A percentile compares a stretch with the other conserved stretches of the same genome.
phyloP scores from a whole-genome alignment of 2,888 invertebrate genomes.

The Ernsta delagoae region DNA sequence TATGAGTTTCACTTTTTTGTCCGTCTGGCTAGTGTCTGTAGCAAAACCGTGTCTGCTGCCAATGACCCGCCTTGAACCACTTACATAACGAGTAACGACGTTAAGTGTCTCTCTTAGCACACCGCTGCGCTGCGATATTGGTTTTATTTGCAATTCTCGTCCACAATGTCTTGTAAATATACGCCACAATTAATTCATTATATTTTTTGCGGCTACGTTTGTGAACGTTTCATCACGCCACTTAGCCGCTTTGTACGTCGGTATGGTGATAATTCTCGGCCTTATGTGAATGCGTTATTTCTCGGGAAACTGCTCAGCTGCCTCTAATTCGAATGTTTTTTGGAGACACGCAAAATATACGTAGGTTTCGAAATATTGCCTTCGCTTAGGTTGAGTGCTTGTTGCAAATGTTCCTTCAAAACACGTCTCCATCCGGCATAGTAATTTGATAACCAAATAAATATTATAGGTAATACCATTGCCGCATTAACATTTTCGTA shows the following conservation, averaged over 20 bases:
- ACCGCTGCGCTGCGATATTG: constrained; percentile 47
- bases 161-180: constrained; percentile 7
- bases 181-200: constrained; percentile 35
- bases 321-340: constrained; percentile 2
- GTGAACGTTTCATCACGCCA: neutral
- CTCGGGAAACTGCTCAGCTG: neutral
- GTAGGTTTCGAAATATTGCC: neutral
- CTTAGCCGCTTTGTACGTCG: neutral
- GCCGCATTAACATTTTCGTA: too few relatives aligned
- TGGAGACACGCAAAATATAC: constrained; percentile 4
- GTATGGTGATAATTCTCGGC: neutral
- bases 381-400: neutral
- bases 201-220: constrained; percentile 19
- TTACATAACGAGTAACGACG: constrained; percentile 69
- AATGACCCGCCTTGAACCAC: constrained; percentile 81
- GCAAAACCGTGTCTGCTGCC: constrained; percentile 66
- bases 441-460: neutral
- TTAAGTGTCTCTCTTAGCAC: constrained; percentile 47
- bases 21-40: constrained; percentile 78
- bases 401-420: neutral
- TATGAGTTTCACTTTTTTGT: constrained; percentile 81
- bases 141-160: constrained; percentile 41
- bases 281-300: neutral
- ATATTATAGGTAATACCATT: too few relatives aligned
- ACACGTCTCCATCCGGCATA: neutral